Percentiles rank a stretch among this genome's conserved stretches.
These are phyloP conservation scores for Scomber colias DNA, from an alignment of 2,113 vertebrate species.

Conservation along the genomic window DNA sequence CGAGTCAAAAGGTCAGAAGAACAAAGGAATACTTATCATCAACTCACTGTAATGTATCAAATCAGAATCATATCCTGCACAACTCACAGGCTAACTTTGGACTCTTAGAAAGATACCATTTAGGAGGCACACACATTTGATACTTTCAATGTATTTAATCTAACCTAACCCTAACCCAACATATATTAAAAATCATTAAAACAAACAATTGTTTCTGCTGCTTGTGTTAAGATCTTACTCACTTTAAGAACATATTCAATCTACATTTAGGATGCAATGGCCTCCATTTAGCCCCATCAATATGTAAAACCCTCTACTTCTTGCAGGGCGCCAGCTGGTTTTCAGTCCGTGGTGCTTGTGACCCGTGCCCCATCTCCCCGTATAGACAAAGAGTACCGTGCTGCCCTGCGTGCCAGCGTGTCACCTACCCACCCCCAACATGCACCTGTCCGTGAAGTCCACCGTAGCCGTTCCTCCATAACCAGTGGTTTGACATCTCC, in stretches of 20 bases:
- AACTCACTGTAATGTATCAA: not conserved
- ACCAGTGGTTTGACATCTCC: slow-evolving; percentile 91
- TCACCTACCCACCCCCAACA: slow-evolving; percentile 77
- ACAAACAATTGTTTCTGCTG: not conserved
- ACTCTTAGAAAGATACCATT: not conserved
- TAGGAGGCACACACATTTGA: not conserved
- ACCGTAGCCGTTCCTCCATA: slow-evolving; percentile 71
- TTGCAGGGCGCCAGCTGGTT: slow-evolving; percentile 82
- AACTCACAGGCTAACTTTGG: too few relatives aligned
- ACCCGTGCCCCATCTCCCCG: slow-evolving; percentile 85
- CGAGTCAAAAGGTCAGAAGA: slow-evolving; percentile 90
- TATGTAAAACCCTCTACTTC: slow-evolving; percentile 23
- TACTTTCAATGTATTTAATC: not conserved
- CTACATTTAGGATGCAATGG: not conserved
- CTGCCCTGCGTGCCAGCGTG: slow-evolving; percentile 79
- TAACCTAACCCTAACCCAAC: too few relatives aligned
- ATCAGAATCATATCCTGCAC: too few relatives aligned
- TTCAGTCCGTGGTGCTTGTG: slow-evolving; percentile 86
- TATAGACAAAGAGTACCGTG: slow-evolving; percentile 87
- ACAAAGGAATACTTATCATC: not conserved
- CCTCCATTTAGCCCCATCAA: not conserved
- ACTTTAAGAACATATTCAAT: not conserved
- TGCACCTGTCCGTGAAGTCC: slow-evolving; percentile 75
- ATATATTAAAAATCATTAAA: not conserved
- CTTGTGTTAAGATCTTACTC: not conserved